Base-by-base conservation (phyloP, 1,140 invertebrate genomes). In the Drosophila paulistorum region DNA sequence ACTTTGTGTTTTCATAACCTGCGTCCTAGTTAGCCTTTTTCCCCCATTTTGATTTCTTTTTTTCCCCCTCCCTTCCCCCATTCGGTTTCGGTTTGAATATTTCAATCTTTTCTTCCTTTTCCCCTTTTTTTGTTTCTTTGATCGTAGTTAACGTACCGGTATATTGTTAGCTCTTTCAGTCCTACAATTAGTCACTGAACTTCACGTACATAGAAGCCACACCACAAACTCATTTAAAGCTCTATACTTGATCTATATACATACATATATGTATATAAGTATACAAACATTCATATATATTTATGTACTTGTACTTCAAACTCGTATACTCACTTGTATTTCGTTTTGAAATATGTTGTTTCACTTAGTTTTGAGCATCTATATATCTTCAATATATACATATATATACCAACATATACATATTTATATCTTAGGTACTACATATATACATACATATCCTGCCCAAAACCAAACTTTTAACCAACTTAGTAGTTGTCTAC, bases 1-100 rank as follows among this genome's bases (percentile, higher is more conserved):
- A 78, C 74, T 78, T 85, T 84, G 76, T 77, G 77, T 84, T 84
- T 84, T 85, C 81, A 84, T 83, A 86, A 87, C 82, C 82, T 69
- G 83, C 79, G 69, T 66, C 71, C 75, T 77, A 75, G 74, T 78
- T 85, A 76, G 71, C 65, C 71, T 69, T 74, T 70, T 41, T 39
- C 37, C 60, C 60, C 48, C 30, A 51, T 72, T 61, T 23, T 45
- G 26, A 58, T 42, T 62, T 41, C 48, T 60, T 9, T 35, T 35
- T 35, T 35, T 42, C 48, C 20, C 30, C 48, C 57, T 14, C 10
- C 55, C 41, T 33, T 13, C 7, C 1, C 1, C 13, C 30, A 6
- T 6, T 6, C 6, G n/a, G n/a, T n/a, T 30, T 30, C 17, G 48
- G 30, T 54, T 55, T 68, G 39, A 59, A 65, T 62, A 54, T 23